Evolutionary conservation across 2,113 vertebrate species (phyloP), one percentile per base, ranked within the genome.

Genomic region (Elachura formosa): DNA sequence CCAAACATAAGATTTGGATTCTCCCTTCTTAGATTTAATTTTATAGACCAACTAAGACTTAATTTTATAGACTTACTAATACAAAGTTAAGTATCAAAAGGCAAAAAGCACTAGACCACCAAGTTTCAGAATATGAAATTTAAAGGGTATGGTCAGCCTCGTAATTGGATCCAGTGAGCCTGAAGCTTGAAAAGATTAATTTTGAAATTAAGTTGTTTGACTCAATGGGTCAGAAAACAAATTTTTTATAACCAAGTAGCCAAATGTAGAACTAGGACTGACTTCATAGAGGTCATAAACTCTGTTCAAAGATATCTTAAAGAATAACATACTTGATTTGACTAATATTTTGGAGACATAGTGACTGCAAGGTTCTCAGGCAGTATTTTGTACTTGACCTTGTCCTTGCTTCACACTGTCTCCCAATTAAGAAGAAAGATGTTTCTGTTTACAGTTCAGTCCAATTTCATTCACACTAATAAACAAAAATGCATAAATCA

Each of bases 121-220:
- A 75, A 78, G 56, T 97, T 86, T 88, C 71, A 85, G 92, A 88
- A 84, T 96, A 93, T 87, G 89, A 94, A 83, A 95, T 94, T 86
- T 95, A 71, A 90, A 91, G 89, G 62, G 46, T 95, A 71, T 0
- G 5, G 61, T 63, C 81, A 67, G 74, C 89, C 89, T 96, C 46
- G 16, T 94, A 95, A 92, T 95, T 97, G 67, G 84, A 96, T 93
- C 76, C 89, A 84, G 72, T 68, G 79, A 90, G 61, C 90, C 81
- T 95, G 92, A 96, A 94, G 48, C 92, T 77, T 93, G 85, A 92
- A 88, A 95, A 90, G 85, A 96, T 96, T 95, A 86, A 93, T 95
- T 92, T 80, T 84, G 54, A 94, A 94, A 93, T 93, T n/a, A 88
- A 45, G 82, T 93, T 95, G 94, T 86, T 94, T 96, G 94, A 96